These are phyloP conservation scores for Pogonomyrmex californicus DNA, from an alignment of 1,140 invertebrate genomes.

Conservation along the genomic window DNA sequence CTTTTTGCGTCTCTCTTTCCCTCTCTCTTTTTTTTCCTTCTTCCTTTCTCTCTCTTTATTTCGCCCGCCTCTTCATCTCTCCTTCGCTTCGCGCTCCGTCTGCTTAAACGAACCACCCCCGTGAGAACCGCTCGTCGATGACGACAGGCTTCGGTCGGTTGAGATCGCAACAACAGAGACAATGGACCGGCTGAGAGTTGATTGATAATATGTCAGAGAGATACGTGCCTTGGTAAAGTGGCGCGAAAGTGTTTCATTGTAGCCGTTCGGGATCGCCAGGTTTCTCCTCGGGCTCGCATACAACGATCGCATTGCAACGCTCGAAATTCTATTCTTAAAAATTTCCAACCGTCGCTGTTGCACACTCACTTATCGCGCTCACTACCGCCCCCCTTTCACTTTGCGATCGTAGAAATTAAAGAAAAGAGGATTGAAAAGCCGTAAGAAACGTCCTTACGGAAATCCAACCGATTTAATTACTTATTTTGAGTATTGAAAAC, in stretches of 20 bases:
- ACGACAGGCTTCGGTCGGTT: constrained; percentile 21
- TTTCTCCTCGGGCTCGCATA: constrained; percentile 2
- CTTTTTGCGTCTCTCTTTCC: not conserved
- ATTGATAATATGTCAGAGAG: constrained; percentile 52
- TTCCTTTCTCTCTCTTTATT: not conserved
- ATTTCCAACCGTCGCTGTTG: not conserved
- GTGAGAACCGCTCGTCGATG: constrained; percentile 71
- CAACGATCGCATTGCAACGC: not conserved
- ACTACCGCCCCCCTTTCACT: not conserved
- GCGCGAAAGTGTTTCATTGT: constrained; percentile 52
- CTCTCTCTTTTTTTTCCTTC: not conserved
- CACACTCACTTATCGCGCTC: not conserved
- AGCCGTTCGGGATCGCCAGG: not conserved
- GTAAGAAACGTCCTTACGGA: too few species aligned
- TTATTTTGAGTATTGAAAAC: too few species aligned
- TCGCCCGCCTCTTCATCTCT: constrained; percentile 32
- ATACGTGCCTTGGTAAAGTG: constrained; percentile 50
- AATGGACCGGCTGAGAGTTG: constrained; percentile 44
- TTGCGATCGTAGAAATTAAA: not conserved
- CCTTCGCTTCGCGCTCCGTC: constrained; percentile 36
- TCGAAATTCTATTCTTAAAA: constrained; percentile 10
- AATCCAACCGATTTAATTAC: too few species aligned
- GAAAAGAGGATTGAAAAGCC: not conserved
- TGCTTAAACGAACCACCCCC: constrained; percentile 71
- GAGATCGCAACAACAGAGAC: constrained; percentile 51